Percentiles rank a stretch among this genome's conserved stretches.
Conservation (phyloP, 2,888 invertebrate species). For the Caenorhabditis sp. region DNA sequence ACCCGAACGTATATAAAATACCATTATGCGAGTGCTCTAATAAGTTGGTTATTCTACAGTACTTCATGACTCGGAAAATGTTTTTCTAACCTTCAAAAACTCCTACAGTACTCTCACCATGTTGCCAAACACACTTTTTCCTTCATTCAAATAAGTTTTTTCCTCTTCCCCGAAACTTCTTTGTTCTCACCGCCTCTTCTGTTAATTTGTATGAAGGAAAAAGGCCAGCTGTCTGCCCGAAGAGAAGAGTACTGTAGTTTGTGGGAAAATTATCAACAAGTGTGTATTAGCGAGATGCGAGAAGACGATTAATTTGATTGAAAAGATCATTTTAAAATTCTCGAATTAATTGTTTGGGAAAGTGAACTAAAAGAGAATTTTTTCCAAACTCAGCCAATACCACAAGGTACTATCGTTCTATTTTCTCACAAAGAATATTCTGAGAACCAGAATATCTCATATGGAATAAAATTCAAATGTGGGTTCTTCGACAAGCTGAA, state of each 20-base stretch:
- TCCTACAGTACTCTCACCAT: not conserved
- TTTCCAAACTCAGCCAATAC: too few relatives aligned
- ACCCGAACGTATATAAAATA: too few relatives aligned
- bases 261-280: slow-evolving; percentile 4
- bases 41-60: too few relatives aligned
- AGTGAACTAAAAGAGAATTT: not conserved
- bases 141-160: slow-evolving; percentile 2
- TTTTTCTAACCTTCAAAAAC: not conserved
- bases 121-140: slow-evolving; percentile 4
- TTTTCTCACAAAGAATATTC: too few relatives aligned
- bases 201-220: not conserved
- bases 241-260: not conserved
- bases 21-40: too few relatives aligned
- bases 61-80: not conserved
- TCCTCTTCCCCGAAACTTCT: not conserved
- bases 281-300: not conserved
- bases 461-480: slow-evolving; percentile 9
- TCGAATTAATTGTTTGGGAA: not conserved
- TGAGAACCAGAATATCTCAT: too few relatives aligned
- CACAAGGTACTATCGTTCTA: too few relatives aligned
- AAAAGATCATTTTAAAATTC: not conserved
- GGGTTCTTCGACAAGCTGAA: too few relatives aligned
- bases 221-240: slow-evolving; percentile 74
- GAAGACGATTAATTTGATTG: not conserved
- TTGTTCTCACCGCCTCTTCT: not conserved